Percentiles rank a stretch among this genome's conserved stretches.
These are phyloP conservation scores for Pseudanteris insignis DNA, from an alignment of 2,888 invertebrate genomes.

Conservation along the genomic window DNA sequence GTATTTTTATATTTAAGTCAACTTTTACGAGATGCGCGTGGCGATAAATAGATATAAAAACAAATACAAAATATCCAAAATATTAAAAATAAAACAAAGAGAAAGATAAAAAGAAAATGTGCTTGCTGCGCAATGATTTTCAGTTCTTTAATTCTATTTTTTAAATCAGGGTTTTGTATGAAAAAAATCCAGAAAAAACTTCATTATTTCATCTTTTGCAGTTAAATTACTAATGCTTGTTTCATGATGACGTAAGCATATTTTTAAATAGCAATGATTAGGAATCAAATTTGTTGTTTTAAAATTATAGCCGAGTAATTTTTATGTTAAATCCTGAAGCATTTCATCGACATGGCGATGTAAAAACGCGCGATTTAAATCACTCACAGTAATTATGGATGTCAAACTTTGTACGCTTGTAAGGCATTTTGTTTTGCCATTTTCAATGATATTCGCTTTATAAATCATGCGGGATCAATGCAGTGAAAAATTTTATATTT, in stretches of 20 bases:
- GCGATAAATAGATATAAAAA: slow-evolving; percentile 23
- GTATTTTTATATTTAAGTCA: slow-evolving; percentile 67
- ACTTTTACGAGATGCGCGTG: slow-evolving; percentile 43
- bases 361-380: slow-evolving; percentile 36
- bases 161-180: slow-evolving; percentile 27
- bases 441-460: slow-evolving; percentile 12
- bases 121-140: slow-evolving; percentile 21
- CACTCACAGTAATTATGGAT: slow-evolving; percentile 42
- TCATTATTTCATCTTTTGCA: slow-evolving; percentile 10
- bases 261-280: slow-evolving; percentile 16
- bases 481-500: slow-evolving; percentile 23
- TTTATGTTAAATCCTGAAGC: slow-evolving; percentile 28
- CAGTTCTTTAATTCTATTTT: slow-evolving; percentile 31
- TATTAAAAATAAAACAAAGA: background rate
- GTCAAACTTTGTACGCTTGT: slow-evolving; percentile 24
- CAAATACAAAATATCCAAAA: slow-evolving; percentile 3
- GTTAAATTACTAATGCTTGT: slow-evolving; percentile 3
- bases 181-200: slow-evolving; percentile 9
- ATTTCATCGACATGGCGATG: slow-evolving; percentile 34
- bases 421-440: slow-evolving; percentile 22
- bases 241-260: slow-evolving; percentile 2
- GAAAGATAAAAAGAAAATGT: slow-evolving; percentile 7
- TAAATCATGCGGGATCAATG: slow-evolving; percentile 4
- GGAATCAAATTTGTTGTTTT: slow-evolving; percentile 8
- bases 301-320: too few relatives aligned